Evolutionary conservation across 2,113 vertebrate species (phyloP).

Genomic region (Megaceryle torquata): DNA sequence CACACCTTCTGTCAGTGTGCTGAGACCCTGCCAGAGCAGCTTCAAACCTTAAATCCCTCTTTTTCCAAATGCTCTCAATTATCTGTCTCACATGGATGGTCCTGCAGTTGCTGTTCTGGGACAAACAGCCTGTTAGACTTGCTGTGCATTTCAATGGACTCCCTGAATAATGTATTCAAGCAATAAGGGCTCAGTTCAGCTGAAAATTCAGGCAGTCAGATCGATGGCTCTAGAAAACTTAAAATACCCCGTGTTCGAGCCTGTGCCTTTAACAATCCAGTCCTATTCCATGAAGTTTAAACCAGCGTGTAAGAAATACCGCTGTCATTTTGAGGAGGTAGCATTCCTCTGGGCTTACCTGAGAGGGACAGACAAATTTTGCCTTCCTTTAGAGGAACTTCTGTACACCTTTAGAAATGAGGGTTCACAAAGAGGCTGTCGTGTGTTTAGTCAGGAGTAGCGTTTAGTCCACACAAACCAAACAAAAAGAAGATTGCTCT

Average conservation of each 20-base stretch:
- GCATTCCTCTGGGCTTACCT: not conserved
- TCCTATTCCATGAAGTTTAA: not conserved
- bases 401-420: not conserved
- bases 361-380: not conserved
- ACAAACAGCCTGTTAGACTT: not conserved
- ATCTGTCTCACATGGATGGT: not conserved
- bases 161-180: not conserved
- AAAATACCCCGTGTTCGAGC: not conserved
- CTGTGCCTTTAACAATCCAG: not conserved
- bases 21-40: not conserved
- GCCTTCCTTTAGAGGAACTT: not conserved
- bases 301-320: not conserved
- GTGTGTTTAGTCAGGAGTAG: not conserved
- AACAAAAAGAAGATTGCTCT: not conserved
- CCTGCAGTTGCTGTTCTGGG: not conserved
- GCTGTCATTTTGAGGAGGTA: not conserved
- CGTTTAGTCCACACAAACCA: not conserved
- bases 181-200: not conserved
- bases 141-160: conserved; percentile 8
- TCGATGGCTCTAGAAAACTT: not conserved
- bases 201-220: not conserved
- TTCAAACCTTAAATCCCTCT: not conserved
- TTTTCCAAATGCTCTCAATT: conserved; percentile 3
- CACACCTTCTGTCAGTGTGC: conserved; percentile 1
- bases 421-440: not conserved